phyloP scores from a whole-genome alignment of 1,140 invertebrate genomes.

The Drosophila serrata region DNA sequence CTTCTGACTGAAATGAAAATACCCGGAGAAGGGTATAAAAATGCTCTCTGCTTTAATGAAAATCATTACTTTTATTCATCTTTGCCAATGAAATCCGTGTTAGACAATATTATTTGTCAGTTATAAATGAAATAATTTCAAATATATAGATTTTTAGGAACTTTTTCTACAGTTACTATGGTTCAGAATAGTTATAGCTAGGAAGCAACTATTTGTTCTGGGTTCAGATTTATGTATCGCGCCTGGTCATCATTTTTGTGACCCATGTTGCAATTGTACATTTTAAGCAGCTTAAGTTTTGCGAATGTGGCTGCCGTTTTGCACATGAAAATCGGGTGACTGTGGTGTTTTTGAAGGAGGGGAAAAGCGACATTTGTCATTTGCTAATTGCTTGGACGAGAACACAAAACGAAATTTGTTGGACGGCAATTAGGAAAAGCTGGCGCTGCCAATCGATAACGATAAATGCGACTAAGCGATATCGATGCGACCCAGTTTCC shows the following conservation, averaged over 20 bases:
- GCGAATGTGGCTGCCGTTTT: conserved; percentile 7
- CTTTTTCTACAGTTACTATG: too few species aligned
- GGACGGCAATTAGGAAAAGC: conserved; percentile 38
- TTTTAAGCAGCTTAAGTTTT: conserved; percentile 66
- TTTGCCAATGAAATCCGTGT: too few species aligned
- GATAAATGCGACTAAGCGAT: conserved; percentile 20
- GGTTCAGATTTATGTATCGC: not conserved
- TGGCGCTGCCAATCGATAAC: conserved; percentile 24
- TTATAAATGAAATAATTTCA: too few species aligned
- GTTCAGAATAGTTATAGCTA: too few species aligned
- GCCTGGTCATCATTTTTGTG: conserved; percentile 27
- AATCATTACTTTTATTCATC: too few species aligned
- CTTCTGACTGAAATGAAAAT: too few species aligned
- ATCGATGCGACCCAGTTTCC: conserved; percentile 35
- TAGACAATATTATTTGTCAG: too few species aligned
- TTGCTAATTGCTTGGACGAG: conserved; percentile 50
- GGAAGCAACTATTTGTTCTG: not conserved
- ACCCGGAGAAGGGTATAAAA: too few species aligned
- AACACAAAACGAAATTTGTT: conserved; percentile 22
- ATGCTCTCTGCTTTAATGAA: not conserved
- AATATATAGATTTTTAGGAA: too few species aligned
- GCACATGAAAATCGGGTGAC: conserved; percentile 1
- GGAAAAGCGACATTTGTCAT: conserved; percentile 51
- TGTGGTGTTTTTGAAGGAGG: not conserved
- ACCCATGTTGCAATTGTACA: conserved; percentile 38